Conservation (phyloP, 2,797 vertebrate species). For the Nannoperca australis region DNA sequence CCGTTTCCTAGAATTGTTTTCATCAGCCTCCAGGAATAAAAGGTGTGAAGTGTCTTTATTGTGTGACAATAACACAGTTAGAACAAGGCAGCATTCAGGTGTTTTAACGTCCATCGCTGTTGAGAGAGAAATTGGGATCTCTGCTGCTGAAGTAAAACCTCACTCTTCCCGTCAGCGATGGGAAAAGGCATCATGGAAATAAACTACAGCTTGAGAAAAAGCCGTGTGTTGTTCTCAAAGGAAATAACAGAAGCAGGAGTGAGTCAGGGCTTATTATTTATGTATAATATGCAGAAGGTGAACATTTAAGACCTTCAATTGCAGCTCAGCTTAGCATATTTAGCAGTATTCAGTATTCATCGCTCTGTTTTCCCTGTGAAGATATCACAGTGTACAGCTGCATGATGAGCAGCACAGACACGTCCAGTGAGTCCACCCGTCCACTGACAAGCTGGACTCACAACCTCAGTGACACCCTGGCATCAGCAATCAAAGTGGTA, state of each 20-base stretch:
- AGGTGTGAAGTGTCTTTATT: not conserved
- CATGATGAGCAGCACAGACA: not conserved
- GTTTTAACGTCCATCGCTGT: not conserved
- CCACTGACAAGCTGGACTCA: not conserved
- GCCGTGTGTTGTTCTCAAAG: not conserved
- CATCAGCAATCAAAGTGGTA: not conserved
- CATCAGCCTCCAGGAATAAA: slow-evolving; percentile 3
- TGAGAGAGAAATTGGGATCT: not conserved
- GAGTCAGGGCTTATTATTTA: not conserved
- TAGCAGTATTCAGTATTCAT: not conserved
- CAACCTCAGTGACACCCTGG: not conserved
- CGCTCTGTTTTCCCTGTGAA: not conserved
- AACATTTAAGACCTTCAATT: not conserved
- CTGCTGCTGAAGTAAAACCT: slow-evolving; percentile 1
- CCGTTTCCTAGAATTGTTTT: not conserved
- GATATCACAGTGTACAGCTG: not conserved
- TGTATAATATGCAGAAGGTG: not conserved
- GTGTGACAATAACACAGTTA: not conserved
- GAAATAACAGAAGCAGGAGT: not conserved
- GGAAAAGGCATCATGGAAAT: not conserved
- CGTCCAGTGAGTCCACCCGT: not conserved
- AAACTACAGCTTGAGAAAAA: slow-evolving; percentile 11
- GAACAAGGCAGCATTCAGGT: not conserved
- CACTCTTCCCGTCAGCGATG: not conserved
- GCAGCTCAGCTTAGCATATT: not conserved